These are phyloP conservation scores for Cryptomyrus ogoouensis DNA, from an alignment of 2,113 vertebrate genomes.

Conservation along the genomic window DNA sequence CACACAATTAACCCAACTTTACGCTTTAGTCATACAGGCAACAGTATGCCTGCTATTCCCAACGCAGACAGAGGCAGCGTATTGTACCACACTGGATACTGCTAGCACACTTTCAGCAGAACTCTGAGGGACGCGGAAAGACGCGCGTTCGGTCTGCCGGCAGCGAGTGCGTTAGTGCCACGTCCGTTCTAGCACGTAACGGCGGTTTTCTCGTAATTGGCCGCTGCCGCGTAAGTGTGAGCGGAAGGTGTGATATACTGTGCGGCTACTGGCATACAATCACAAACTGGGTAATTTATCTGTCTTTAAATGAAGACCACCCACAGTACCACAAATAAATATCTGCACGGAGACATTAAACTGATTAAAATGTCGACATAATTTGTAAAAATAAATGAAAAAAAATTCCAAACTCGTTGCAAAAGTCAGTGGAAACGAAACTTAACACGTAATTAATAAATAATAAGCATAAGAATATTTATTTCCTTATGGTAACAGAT, in stretches of 20 bases:
- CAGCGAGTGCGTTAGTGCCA: not conserved
- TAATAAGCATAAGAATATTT: not conserved
- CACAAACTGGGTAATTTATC: conserved; percentile 1
- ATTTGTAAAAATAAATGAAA: not conserved
- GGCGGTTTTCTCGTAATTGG: not conserved
- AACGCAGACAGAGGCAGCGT: not conserved
- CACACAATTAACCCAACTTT: not conserved
- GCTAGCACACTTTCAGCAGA: not conserved
- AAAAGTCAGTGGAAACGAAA: not conserved
- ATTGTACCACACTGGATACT: not conserved
- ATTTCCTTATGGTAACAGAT: not conserved
- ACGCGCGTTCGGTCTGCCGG: not conserved
- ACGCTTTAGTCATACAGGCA: not conserved
- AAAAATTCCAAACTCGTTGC: not conserved
- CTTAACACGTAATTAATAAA: not conserved
- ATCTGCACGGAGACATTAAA: not conserved
- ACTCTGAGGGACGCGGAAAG: not conserved
- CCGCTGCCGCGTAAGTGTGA: not conserved
- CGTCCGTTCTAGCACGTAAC: no score
- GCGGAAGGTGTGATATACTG: not conserved
- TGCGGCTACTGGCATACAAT: not conserved
- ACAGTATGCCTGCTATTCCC: not conserved
- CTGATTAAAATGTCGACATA: not conserved
- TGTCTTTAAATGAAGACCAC: not conserved
- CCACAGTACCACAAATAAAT: not conserved